Evolutionary conservation across 2,797 vertebrate species (phyloP), one percentile per base, ranked within the genome.

Genomic region (Myotis planiceps): DNA sequence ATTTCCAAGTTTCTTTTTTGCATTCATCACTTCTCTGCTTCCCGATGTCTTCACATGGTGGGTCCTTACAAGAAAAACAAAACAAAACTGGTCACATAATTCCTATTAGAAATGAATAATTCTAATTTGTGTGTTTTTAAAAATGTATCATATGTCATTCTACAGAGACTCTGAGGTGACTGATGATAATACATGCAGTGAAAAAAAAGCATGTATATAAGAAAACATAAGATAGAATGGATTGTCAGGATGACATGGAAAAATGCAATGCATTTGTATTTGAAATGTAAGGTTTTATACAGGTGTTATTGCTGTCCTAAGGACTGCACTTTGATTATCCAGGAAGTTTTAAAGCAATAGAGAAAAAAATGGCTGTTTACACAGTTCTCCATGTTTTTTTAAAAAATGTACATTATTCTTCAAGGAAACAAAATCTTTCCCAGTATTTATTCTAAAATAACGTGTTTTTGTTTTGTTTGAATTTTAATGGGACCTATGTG

Each of bases 391-490:
- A 19, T 37, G n/a, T 75, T 58, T 92, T 88, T 81, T 47, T 75
- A n/a, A 83, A 75, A 95, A 94, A 83, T 83, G 9, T 32, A 14
- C 74, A 37, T 55, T 12, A 79, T 91, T 80, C 19, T 69, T 78
- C 55, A 85, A 90, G 55, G 18, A 90, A 25, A n/a, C 19, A 82
- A 47, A 42, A 9, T 14, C 5, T 32, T 68, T 65, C 39, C n/a
- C 29, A 32, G 51, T 51, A 51, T 8, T 71, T 72, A 55, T 66
- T 80, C 39, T 83, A 82, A 95, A 95, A 72, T 63, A 80, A 42
- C 16, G 9, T 63, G 3, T 19, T 60, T 90, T 81, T 66, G 32
- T 92, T 37, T 66, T 19, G 49, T 71, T 87, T 76, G 32, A 18
- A 51, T 89, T 76, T 68, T 68, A 32, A 39, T 23, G 47, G 18